Evolutionary conservation across 2,113 vertebrate species (phyloP).

Genomic region (Charina bottae): DNA sequence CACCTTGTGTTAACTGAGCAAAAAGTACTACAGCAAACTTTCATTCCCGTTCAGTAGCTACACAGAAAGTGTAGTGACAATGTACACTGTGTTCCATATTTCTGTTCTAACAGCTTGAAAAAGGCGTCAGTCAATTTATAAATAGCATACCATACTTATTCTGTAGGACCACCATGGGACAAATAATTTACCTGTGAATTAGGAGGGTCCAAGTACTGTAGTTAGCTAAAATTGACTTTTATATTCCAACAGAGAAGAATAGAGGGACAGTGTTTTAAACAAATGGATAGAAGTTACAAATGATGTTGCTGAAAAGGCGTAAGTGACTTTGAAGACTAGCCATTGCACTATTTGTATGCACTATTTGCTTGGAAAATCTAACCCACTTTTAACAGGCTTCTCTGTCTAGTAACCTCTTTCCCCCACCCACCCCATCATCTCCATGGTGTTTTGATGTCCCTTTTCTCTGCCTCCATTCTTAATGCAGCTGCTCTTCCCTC

Average conservation of each 20-base stretch:
- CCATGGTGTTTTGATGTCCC: neutral
- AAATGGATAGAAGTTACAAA: neutral
- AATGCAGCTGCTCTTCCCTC: neutral
- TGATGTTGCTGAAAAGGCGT: neutral
- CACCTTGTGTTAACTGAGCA: neutral
- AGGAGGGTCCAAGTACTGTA: neutral
- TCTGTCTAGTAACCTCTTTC: neutral
- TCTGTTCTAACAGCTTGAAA: neutral
- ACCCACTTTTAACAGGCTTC: neutral
- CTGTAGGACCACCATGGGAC: neutral
- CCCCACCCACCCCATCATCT: neutral
- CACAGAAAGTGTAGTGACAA: fast-evolving
- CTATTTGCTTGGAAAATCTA: neutral
- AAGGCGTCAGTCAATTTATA: neutral
- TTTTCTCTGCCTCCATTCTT: neutral
- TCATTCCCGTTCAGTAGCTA: neutral
- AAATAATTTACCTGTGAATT: neutral
- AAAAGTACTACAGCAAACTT: neutral
- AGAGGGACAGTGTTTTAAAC: neutral
- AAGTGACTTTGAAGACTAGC: neutral
- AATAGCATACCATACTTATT: neutral
- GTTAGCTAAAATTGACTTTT: neutral
- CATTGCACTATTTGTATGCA: neutral
- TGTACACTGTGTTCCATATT: neutral
- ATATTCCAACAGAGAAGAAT: neutral